A percentile compares a stretch with the other conserved stretches of the same genome.
Conservation (phyloP, 2,113 vertebrate genomes). For the Tonatia bakeri region DNA sequence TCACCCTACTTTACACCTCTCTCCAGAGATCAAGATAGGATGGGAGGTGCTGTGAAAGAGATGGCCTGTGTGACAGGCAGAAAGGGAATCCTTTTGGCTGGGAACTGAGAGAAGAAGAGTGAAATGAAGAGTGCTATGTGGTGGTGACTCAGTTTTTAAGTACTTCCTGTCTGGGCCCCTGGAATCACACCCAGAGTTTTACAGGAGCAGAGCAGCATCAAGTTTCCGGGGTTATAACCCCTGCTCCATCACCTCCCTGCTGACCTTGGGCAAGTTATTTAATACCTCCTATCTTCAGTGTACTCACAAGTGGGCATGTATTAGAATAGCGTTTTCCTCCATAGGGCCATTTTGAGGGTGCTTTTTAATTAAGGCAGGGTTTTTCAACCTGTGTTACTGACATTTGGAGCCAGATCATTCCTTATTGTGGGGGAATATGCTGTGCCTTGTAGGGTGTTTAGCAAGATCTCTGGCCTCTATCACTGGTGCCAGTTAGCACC, state of each 20-base stretch:
- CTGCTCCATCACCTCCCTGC: background rate
- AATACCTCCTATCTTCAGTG: background rate
- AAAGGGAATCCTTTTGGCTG: background rate
- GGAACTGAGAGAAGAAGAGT: background rate
- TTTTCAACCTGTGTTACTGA: background rate
- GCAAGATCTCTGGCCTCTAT: background rate
- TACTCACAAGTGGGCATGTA: background rate
- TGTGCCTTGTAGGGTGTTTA: background rate
- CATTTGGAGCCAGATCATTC: background rate
- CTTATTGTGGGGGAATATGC: background rate
- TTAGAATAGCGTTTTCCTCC: background rate
- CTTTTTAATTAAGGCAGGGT: background rate
- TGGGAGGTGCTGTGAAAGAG: background rate
- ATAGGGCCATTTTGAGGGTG: background rate
- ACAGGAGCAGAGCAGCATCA: background rate
- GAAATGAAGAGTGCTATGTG: background rate
- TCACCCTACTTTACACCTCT: background rate
- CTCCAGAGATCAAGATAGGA: background rate
- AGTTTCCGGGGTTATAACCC: background rate
- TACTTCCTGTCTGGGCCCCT: slow-evolving; percentile 18
- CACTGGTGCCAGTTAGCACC: background rate
- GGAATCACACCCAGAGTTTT: background rate
- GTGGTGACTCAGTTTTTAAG: background rate
- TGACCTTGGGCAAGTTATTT: background rate
- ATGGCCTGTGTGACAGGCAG: background rate